These are phyloP conservation scores for Drosophila sordidapex DNA, from an alignment of 2,888 invertebrate genomes.

Conservation along the genomic window DNA sequence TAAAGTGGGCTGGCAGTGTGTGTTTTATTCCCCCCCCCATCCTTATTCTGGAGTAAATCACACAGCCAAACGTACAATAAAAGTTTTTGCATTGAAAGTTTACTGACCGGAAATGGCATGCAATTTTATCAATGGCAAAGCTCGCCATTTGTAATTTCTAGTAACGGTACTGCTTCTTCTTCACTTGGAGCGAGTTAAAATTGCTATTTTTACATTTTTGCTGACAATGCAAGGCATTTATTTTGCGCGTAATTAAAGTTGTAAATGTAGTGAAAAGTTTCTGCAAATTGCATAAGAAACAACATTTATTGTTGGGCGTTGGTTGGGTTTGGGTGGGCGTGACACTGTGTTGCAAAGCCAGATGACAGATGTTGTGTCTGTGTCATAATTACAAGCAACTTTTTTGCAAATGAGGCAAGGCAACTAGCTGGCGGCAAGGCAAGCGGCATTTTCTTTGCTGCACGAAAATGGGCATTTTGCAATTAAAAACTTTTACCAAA, in stretches of 20 bases:
- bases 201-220: constrained; percentile 9
- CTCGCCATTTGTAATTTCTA: constrained; percentile 7
- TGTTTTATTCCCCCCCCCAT: not conserved
- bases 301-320: constrained; percentile 4
- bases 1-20: constrained; percentile 2
- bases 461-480: constrained; percentile 60
- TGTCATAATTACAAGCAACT: constrained; percentile 69
- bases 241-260: constrained; percentile 69
- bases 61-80: constrained; percentile 21
- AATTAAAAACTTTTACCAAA: constrained; percentile 69
- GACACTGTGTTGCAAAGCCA: constrained; percentile 25
- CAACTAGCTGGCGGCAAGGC: constrained; percentile 6
- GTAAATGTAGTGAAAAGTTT: constrained; percentile 56
- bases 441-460: constrained; percentile 9
- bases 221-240: constrained; percentile 47
- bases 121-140: constrained; percentile 72
- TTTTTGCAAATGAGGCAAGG: constrained; percentile 25
- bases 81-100: constrained; percentile 70
- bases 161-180: constrained; percentile 17
- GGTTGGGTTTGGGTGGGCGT: constrained; percentile 25
- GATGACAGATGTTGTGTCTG: constrained; percentile 60
- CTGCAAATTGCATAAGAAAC: constrained; percentile 61
- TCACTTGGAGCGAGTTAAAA: constrained; percentile 11
- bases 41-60: constrained; percentile 52
- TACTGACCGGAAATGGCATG: constrained; percentile 78